phyloP scores from a whole-genome alignment of 2,113 vertebrate genomes.

The Xerus inauris region DNA sequence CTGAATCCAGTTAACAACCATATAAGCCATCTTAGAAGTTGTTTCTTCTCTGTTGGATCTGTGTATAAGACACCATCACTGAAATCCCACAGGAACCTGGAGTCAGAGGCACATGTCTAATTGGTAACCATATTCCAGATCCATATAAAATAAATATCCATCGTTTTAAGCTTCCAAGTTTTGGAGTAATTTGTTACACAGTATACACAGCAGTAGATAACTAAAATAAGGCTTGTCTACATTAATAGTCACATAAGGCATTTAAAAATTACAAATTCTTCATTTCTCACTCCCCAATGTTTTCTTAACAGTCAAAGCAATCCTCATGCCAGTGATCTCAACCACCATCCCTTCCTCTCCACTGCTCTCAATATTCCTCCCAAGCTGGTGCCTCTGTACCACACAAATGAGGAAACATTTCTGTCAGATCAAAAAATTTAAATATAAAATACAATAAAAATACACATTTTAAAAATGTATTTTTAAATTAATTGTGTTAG shows the following conservation, averaged over 20 bases:
- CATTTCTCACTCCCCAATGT: background rate
- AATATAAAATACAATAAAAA: background rate
- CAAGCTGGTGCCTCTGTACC: background rate
- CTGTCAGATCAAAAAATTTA: background rate
- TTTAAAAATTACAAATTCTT: background rate
- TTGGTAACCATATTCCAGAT: background rate
- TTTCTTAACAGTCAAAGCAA: background rate
- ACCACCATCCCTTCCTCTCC: background rate
- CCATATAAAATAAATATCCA: background rate
- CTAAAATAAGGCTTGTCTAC: background rate
- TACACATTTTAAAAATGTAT: background rate
- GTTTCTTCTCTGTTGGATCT: background rate
- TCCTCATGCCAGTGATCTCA: background rate
- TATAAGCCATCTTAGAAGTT: background rate
- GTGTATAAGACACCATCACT: background rate
- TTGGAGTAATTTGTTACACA: background rate
- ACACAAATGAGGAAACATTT: background rate
- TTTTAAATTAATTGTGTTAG: background rate
- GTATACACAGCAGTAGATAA: background rate
- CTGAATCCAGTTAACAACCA: background rate
- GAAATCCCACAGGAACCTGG: background rate
- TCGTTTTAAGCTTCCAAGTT: conserved; percentile 2
- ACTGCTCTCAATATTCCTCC: background rate
- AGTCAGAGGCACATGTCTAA: background rate
- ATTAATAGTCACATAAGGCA: background rate